These are phyloP conservation scores for Clamator glandarius DNA, from an alignment of 2,797 vertebrate genomes.

Conservation along the genomic window DNA sequence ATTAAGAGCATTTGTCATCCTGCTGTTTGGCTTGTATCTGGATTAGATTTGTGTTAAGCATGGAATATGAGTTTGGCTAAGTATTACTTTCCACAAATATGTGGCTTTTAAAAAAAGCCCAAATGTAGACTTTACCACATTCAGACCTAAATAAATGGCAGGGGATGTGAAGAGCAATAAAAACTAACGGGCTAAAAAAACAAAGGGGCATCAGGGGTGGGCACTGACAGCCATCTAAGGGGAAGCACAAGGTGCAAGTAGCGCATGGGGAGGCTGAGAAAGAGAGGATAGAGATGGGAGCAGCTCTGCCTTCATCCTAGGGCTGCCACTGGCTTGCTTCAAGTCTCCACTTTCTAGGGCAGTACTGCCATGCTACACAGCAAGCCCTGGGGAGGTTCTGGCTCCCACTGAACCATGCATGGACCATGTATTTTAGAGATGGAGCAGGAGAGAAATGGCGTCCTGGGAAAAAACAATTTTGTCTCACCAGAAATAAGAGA, in stretches of 20 bases:
- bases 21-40: constrained; percentile 47
- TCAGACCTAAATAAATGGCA: constrained; percentile 37
- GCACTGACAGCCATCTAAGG: accelerated
- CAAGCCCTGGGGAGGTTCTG: not conserved
- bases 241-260: not conserved
- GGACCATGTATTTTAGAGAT: not conserved
- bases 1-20: constrained; percentile 40
- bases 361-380: not conserved
- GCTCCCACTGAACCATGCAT: not conserved
- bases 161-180: not conserved
- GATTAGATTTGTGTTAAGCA: constrained; percentile 62
- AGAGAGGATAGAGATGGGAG: not conserved
- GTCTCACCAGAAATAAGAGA: not conserved
- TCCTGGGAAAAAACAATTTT: not conserved
- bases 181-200: not conserved
- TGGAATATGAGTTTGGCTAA: constrained; percentile 42
- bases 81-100: constrained; percentile 60
- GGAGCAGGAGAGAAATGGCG: not conserved
- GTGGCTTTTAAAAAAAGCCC: not conserved
- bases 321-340: not conserved
- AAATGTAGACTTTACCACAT: constrained; percentile 58
- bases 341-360: not conserved
- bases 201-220: not conserved
- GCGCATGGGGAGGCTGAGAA: not conserved
- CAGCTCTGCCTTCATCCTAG: not conserved